These are phyloP conservation scores for Percina caprodes DNA, from an alignment of 2,113 vertebrate genomes.

Conservation along the genomic window DNA sequence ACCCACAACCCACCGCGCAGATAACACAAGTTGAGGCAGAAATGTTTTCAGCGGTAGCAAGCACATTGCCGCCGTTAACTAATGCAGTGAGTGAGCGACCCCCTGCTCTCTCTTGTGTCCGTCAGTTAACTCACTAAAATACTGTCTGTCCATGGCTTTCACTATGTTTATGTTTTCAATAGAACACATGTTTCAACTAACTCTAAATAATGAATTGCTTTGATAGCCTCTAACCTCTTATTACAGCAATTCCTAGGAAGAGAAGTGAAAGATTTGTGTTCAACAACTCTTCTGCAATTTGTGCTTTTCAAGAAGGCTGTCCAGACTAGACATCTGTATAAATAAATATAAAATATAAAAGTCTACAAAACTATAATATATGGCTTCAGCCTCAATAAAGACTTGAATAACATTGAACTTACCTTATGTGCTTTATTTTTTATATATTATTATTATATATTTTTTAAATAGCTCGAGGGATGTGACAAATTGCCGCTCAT, in stretches of 20 bases:
- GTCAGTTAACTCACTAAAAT: background rate
- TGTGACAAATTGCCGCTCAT: background rate
- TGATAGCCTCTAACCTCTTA: background rate
- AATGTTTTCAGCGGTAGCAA: conserved; percentile 40
- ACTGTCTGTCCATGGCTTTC: background rate
- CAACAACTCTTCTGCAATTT: background rate
- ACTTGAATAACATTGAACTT: conserved; percentile 68
- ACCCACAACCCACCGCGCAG: conserved; percentile 89
- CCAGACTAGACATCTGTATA: background rate
- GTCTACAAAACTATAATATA: background rate
- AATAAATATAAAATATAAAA: too few relatives aligned
- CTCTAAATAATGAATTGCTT: background rate
- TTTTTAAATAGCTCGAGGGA: too few relatives aligned
- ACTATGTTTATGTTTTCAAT: background rate
- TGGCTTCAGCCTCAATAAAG: background rate
- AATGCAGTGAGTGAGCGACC: background rate
- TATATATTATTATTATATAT: too few relatives aligned
- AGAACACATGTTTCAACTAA: background rate
- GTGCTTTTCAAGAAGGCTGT: conserved; percentile 7
- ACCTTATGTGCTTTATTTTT: conserved; percentile 99
- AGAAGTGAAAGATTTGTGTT: background rate
- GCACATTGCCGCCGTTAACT: conserved; percentile 22
- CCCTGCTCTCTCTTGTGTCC: background rate
- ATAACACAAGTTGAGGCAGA: conserved; percentile 62
- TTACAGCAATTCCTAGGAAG: conserved; percentile 60